Conservation (phyloP, 2,797 vertebrate species). For the Staurois parvus region DNA sequence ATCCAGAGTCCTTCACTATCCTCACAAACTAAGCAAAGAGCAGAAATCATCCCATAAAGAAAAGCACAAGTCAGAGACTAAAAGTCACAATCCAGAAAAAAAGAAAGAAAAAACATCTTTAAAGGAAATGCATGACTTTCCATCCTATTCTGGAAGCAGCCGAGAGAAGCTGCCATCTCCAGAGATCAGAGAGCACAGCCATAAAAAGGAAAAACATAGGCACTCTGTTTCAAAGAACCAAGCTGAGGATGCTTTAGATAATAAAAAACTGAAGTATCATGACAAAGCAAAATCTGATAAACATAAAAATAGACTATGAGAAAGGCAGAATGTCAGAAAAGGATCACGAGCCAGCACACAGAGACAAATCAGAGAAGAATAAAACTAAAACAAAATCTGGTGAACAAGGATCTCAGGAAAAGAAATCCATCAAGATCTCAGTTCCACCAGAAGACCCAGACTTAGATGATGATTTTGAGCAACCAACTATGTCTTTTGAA, state of each 20-base stretch:
- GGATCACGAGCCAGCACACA: conserved; percentile 48
- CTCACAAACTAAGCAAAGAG: conserved; percentile 70
- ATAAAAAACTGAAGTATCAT: conserved; percentile 64
- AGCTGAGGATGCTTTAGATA: conserved; percentile 9
- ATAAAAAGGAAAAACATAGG: conserved; percentile 75
- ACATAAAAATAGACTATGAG: conserved; percentile 39
- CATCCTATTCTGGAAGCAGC: conserved; percentile 65
- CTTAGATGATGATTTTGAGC: conserved; percentile 81
- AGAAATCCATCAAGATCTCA: conserved; percentile 65
- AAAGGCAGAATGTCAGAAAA: conserved; percentile 21
- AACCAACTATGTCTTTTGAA: conserved; percentile 96
- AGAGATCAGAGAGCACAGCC: conserved; percentile 70
- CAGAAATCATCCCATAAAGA: conserved; percentile 77
- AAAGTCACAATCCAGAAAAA: conserved; percentile 65
- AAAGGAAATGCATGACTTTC: conserved; percentile 74
- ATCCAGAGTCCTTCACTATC: conserved; percentile 63
- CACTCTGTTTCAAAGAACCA: conserved; percentile 61
- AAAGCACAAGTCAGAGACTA: conserved; percentile 68
- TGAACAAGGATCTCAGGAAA: conserved; percentile 53
- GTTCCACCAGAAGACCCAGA: conserved; percentile 70
- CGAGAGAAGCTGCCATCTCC: conserved; percentile 71
- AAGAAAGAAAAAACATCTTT: conserved; percentile 68
- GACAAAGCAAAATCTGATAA: conserved; percentile 68
- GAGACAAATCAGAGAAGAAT: conserved; percentile 68
- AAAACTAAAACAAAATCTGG: conserved; percentile 71